These are phyloP conservation scores for Montipora foliosa DNA, from an alignment of 64 coral and sea anemone genomes.

Conservation along the genomic window DNA sequence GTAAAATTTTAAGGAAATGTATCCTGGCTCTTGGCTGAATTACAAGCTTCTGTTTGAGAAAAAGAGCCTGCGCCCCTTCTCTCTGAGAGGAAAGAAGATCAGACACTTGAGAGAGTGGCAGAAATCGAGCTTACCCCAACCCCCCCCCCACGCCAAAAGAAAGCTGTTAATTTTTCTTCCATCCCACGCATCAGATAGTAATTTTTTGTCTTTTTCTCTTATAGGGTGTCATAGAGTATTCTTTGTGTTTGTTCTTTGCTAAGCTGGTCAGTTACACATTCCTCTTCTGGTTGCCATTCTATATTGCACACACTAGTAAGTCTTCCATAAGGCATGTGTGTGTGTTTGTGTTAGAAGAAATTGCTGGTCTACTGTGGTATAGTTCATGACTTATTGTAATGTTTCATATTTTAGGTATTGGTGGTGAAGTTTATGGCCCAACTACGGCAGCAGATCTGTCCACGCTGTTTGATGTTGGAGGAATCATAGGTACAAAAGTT, in stretches of 20 bases:
- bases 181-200: background rate
- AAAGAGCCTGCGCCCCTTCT: too few relatives aligned
- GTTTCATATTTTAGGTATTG: conserved; percentile 71
- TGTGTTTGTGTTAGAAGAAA: background rate
- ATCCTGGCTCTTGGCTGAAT: too few relatives aligned
- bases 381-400: too few relatives aligned
- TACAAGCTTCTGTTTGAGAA: too few relatives aligned
- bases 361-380: too few relatives aligned
- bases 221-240: conserved; percentile 96
- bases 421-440: conserved; percentile 67
- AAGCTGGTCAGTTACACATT: conserved; percentile 99
- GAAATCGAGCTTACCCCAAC: too few relatives aligned
- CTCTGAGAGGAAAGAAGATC: too few relatives aligned
- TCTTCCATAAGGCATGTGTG: background rate
- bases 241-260: conserved; percentile 95
- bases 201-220: background rate
- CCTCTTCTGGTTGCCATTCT: conserved; percentile 96
- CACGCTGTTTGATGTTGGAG: conserved; percentile 93
- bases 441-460: conserved; percentile 87
- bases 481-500: conserved; percentile 83
- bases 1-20: too few relatives aligned
- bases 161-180: too few relatives aligned
- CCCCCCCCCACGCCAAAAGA: too few relatives aligned
- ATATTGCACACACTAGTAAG: conserved; percentile 93
- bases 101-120: too few relatives aligned